Conservation (phyloP, 2,888 invertebrate species). For the Actias luna region DNA sequence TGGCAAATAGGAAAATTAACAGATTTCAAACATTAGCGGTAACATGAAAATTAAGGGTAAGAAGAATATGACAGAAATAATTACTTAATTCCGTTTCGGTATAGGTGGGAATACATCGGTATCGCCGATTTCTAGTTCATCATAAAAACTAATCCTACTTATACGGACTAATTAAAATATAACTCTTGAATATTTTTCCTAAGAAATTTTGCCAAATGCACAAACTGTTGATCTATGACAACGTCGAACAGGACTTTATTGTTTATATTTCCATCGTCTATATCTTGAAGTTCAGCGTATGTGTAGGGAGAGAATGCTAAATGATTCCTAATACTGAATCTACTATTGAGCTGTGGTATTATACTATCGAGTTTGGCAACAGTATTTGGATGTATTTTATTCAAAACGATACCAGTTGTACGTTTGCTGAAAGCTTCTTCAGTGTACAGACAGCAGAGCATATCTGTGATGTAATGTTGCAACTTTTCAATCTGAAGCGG, state of each 20-base stretch:
- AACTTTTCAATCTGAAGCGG: constrained; percentile 43
- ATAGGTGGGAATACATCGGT: too few species aligned
- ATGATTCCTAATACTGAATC: constrained; percentile 60
- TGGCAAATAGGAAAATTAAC: too few species aligned
- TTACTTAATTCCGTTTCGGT: too few species aligned
- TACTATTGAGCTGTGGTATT: constrained; percentile 55
- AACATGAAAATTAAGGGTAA: too few species aligned
- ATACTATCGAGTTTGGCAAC: constrained; percentile 49
- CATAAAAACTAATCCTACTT: background rate
- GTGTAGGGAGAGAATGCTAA: constrained; percentile 65
- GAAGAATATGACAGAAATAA: too few species aligned
- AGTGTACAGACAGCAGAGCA: constrained; percentile 61
- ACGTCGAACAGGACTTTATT: constrained; percentile 54
- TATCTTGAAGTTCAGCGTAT: constrained; percentile 40
- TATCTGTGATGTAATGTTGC: constrained; percentile 53
- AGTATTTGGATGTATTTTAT: constrained; percentile 51
- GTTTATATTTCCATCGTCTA: constrained; percentile 42
- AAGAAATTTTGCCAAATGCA: constrained; percentile 48
- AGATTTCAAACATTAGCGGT: too few species aligned
- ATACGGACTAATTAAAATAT: constrained; percentile 20
- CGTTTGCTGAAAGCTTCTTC: constrained; percentile 51
- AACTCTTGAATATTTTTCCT: constrained; percentile 49
- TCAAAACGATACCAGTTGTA: constrained; percentile 53
- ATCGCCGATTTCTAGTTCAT: too few species aligned
- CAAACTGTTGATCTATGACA: constrained; percentile 49